Evolutionary conservation across 2,113 vertebrate species (phyloP), one percentile per base, ranked within the genome.

Genomic region (Equus quagga): DNA sequence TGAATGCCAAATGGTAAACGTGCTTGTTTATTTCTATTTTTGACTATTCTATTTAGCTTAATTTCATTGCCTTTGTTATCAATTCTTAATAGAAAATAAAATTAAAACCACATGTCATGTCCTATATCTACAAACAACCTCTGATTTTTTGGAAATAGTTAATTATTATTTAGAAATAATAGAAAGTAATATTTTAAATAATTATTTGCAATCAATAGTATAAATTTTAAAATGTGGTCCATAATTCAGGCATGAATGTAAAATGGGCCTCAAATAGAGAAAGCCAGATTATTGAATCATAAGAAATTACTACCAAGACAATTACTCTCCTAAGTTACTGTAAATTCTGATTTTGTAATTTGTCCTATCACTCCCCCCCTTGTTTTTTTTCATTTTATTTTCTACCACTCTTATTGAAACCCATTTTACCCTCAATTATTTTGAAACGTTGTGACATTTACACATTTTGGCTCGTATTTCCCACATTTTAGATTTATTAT

Each of bases 401-500:
- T 28, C 24, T 75, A 64, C 1, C 26, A 19, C 9, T 58, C 19
- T 69, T 69, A 46, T 26, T 44, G 64, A 94, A 51, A 67, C 26
- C 24, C 18, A 60, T 56, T 84, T 89, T 75, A 89, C 31, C 24
- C 4, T 75, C 31, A 84, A 46, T 28, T 46, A 7, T 87, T 91
- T 95, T 85, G 18, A 28, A 78, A 44, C 33, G 46, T 56, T 73
- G 51, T 82, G 8, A 75, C 80, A 65, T 76, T 89, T 85, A 73
- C 26, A 76, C 9, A 78, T 75, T 89, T 15, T 83, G n/a, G 17
- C 1, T 5, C 14, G 10, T 24, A 23, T 67, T 85, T 75, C 18
- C 1, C 24, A 92, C 78, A 62, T 89, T 54, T 62, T 88, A 76
- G 8, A 13, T 89, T 85, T 85, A 17, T 95, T 97, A 88, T 89